phyloP scores from a whole-genome alignment of 37 sponge, comb jelly and placozoan genomes.

The Ianthella basta region DNA sequence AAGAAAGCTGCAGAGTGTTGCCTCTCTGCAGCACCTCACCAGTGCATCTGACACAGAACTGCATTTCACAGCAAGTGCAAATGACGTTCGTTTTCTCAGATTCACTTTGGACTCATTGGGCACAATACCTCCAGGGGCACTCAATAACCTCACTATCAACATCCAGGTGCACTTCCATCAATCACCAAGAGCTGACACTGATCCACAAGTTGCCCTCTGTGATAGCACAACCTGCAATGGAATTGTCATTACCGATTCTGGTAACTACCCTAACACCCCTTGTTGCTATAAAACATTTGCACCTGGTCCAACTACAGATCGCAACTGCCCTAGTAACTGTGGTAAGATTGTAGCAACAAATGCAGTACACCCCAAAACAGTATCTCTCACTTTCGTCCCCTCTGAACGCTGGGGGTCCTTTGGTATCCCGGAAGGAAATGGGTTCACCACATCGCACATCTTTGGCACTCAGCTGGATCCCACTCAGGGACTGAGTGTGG shows the following conservation, averaged over 20 bases:
- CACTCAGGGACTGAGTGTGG: slow-evolving; percentile 7
- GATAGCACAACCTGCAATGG: slow-evolving; percentile 23
- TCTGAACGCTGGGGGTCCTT: slow-evolving; percentile 13
- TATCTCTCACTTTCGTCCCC: not conserved
- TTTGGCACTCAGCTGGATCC: slow-evolving; percentile 2
- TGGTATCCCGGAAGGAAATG: not conserved
- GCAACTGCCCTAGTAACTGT: not conserved
- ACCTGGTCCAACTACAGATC: not conserved
- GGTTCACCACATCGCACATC: not conserved
- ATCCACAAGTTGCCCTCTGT: not conserved
- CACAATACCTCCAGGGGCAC: no score
- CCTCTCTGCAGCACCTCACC: no score
- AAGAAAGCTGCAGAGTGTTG: no score
- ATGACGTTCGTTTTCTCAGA: no score
- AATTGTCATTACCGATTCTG: not conserved
- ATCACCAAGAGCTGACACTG: slow-evolving; percentile 16
- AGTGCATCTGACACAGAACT: no score
- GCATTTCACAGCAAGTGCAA: no score
- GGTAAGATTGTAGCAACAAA: not conserved
- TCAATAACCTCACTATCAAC: not conserved
- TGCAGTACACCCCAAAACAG: not conserved
- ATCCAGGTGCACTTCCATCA: not conserved
- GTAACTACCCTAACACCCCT: not conserved
- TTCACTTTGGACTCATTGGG: no score
- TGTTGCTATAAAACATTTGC: not conserved